Evolutionary conservation across 2,797 vertebrate species (phyloP).

Genomic region (Mus minutoides): DNA sequence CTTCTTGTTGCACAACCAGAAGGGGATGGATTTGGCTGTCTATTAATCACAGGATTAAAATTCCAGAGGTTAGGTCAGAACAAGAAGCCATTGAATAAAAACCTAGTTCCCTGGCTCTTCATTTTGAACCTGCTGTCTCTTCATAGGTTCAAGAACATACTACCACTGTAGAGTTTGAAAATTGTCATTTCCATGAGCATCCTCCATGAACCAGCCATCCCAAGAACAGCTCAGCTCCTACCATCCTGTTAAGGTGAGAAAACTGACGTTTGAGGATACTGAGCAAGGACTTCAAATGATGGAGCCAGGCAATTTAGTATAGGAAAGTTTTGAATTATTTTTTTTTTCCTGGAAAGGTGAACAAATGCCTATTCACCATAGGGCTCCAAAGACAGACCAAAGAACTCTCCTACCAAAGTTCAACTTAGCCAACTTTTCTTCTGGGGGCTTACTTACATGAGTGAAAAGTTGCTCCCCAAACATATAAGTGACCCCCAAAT

Average conservation of each 20-base stretch:
- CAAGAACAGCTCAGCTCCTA: neutral
- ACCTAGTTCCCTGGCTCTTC: conserved; percentile 25
- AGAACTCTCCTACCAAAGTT: neutral
- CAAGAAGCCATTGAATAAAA: neutral
- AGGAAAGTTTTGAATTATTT: neutral
- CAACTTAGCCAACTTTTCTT: neutral
- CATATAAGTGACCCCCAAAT: neutral
- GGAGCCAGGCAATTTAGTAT: neutral
- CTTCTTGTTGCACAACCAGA: neutral
- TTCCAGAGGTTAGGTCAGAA: conserved; percentile 13
- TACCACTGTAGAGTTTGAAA: neutral
- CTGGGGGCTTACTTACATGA: neutral
- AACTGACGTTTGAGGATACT: neutral
- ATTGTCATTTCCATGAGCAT: neutral
- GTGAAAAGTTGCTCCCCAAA: neutral
- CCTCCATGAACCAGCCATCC: neutral
- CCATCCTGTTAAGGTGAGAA: neutral
- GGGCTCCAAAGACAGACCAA: neutral
- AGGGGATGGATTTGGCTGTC: neutral
- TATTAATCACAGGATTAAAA: conserved; percentile 33
- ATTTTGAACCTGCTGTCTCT: neutral
- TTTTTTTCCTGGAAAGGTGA: neutral
- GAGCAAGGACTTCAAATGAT: neutral
- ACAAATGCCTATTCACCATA: neutral
- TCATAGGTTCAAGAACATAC: neutral